phyloP scores from a whole-genome alignment of 2,113 vertebrate genomes.

The Gyps fulvus region DNA sequence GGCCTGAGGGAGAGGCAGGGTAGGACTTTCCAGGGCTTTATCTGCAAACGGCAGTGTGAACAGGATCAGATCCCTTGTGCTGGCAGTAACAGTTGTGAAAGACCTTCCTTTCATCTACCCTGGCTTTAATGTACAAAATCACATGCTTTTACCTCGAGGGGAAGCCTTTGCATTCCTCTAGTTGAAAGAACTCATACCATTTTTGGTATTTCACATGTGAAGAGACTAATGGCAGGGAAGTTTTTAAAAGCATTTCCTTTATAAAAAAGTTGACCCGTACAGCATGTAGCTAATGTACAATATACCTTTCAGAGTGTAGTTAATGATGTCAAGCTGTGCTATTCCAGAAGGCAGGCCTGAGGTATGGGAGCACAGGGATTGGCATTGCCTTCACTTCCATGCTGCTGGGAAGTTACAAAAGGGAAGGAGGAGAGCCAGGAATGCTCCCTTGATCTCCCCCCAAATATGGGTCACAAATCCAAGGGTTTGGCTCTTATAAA shows the following conservation, averaged over 20 bases:
- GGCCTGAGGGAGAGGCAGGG: neutral
- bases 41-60: neutral
- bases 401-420: neutral
- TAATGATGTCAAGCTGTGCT: neutral
- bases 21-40: neutral
- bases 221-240: neutral
- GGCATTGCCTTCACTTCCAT: neutral
- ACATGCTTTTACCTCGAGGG: neutral
- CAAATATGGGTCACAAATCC: neutral
- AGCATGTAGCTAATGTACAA: neutral
- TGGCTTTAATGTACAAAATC: neutral
- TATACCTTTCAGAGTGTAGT: neutral
- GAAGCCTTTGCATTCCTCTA: neutral
- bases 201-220: neutral
- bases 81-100: neutral
- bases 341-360: neutral
- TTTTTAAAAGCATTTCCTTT: neutral
- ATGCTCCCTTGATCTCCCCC: neutral
- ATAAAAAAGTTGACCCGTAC: neutral
- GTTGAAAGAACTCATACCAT: neutral
- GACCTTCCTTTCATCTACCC: neutral
- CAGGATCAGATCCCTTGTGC: neutral
- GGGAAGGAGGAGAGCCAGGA: neutral
- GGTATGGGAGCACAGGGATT: neutral
- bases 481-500: neutral